Evolutionary conservation across 2,888 invertebrate genomes (phyloP).

Genomic region (Lepidonotus clava): DNA sequence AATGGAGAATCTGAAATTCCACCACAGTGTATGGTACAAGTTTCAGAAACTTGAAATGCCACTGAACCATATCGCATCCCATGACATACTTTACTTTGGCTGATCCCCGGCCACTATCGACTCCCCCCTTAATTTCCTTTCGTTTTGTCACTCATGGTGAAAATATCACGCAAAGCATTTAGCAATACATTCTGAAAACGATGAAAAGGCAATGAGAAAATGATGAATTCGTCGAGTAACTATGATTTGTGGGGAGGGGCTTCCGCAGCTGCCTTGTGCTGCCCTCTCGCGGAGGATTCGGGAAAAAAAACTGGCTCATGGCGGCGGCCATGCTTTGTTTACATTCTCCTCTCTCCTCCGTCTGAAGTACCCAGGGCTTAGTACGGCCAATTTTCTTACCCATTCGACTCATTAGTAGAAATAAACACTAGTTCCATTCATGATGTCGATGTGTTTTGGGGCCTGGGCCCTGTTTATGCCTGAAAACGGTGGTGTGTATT

Average conservation of each 20-base stretch:
- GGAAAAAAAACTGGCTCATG: not conserved
- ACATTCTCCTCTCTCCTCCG: too few relatives aligned
- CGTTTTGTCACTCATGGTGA: too few relatives aligned
- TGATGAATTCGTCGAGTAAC: not conserved
- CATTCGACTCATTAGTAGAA: not conserved
- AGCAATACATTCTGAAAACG: too few relatives aligned
- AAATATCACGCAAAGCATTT: not conserved
- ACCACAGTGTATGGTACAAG: constrained; percentile 6
- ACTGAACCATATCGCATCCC: too few relatives aligned
- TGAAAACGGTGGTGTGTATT: not conserved
- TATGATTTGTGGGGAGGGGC: constrained; percentile 37
- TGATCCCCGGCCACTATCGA: too few relatives aligned
- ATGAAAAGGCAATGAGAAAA: too few relatives aligned
- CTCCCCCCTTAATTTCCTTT: too few relatives aligned
- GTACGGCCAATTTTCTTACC: not conserved
- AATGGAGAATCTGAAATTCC: too few relatives aligned
- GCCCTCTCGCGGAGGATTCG: constrained; percentile 20
- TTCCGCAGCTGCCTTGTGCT: constrained; percentile 8
- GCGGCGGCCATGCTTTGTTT: constrained; percentile 45
- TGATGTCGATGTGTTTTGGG: not conserved
- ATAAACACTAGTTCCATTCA: not conserved
- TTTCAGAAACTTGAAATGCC: too few relatives aligned
- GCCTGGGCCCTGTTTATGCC: not conserved
- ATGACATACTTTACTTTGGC: too few relatives aligned
- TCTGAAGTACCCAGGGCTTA: too few relatives aligned